phyloP scores from a whole-genome alignment of 2,113 vertebrate species.

The Patagioenas fasciata region DNA sequence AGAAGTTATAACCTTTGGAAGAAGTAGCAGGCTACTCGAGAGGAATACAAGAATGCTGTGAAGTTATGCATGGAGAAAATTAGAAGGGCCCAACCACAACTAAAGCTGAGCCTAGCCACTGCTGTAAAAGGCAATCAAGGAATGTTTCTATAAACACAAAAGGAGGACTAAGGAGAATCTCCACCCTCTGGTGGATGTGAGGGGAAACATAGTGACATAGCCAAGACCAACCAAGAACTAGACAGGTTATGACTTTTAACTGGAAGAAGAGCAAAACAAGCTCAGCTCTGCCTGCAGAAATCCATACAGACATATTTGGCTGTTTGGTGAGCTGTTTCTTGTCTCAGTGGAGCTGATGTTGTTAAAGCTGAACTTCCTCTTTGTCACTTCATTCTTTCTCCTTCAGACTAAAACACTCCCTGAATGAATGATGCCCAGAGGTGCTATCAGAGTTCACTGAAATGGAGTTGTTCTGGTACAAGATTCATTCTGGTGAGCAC shows the following conservation, averaged over 20 bases:
- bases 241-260: neutral
- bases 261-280: neutral
- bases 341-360: neutral
- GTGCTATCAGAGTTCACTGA: neutral
- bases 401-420: neutral
- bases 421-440: neutral
- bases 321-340: neutral
- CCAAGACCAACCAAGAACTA: neutral
- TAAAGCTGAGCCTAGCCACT: no score
- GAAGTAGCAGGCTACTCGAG: no score
- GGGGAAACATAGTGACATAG: no score
- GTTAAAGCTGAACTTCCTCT: neutral
- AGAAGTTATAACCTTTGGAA: no score
- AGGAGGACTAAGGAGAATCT: no score
- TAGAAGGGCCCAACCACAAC: no score
- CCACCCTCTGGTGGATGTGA: no score
- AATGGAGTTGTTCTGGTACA: neutral
- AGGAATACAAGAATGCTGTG: no score
- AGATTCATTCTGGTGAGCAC: neutral
- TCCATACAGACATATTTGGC: neutral
- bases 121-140: no score
- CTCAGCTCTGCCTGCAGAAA: neutral
- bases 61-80: no score
- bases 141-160: no score
- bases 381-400: neutral